Conservation (phyloP, 2,888 invertebrate species). For the Stictocephala bisonia region DNA sequence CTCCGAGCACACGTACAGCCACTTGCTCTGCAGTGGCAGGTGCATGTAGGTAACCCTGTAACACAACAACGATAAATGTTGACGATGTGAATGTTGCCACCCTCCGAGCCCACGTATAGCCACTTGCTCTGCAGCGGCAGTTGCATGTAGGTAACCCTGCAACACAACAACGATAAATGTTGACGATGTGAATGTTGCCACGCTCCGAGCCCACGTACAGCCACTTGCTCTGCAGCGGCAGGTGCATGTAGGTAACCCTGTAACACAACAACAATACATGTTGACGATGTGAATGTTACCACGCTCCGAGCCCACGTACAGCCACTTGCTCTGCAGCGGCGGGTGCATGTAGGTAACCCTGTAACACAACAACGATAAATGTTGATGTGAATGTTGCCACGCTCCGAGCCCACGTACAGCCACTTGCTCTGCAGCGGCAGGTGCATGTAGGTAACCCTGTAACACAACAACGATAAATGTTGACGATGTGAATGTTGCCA, state of each 20-base stretch:
- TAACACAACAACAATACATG: slow-evolving; percentile 52
- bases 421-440: slow-evolving; percentile 98
- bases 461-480: too few species aligned
- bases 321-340: slow-evolving; percentile 97
- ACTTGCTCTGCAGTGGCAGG: not conserved
- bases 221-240: slow-evolving; percentile 98
- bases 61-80: not conserved
- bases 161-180: too few species aligned
- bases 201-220: slow-evolving; percentile 97
- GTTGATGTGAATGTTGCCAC: slow-evolving; percentile 94
- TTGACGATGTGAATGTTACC: slow-evolving; percentile 98
- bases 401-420: slow-evolving; percentile 98
- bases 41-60: not conserved
- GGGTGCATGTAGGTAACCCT: slow-evolving; percentile 96
- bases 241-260: slow-evolving; percentile 94
- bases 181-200: slow-evolving; percentile 96
- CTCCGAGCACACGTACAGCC: not conserved
- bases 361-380: slow-evolving; percentile 62
- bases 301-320: slow-evolving; percentile 97
- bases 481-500: slow-evolving; percentile 96
- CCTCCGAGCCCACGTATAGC: slow-evolving; percentile 98
- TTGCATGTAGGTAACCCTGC: slow-evolving; percentile 93
- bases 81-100: slow-evolving; percentile 92
- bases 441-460: slow-evolving; percentile 93
- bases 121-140: slow-evolving; percentile 98